These are phyloP conservation scores for Pteropus alecto DNA, from an alignment of 2,113 vertebrate genomes.

Conservation along the genomic window DNA sequence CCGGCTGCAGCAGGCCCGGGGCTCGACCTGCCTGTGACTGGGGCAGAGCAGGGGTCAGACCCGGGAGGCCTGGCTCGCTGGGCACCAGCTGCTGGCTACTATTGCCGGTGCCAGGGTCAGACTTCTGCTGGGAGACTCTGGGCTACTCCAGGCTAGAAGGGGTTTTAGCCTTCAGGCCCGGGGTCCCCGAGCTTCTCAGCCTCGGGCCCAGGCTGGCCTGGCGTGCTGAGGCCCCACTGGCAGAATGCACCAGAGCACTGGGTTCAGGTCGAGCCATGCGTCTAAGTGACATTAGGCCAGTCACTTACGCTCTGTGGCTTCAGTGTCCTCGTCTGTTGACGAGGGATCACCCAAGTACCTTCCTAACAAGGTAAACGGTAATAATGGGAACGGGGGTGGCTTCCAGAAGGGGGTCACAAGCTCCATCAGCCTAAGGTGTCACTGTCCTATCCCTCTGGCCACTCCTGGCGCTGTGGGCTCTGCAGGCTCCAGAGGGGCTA, in stretches of 20 bases:
- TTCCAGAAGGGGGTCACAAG: accelerated
- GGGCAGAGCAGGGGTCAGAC: background rate
- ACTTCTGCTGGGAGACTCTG: background rate
- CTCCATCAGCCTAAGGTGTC: background rate
- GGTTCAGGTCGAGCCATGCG: background rate
- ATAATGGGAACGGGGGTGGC: background rate
- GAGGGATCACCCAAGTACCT: background rate
- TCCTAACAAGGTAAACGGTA: too few relatives aligned
- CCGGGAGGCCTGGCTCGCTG: accelerated
- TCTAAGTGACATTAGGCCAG: background rate
- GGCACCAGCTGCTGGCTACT: background rate
- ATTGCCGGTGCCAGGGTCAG: accelerated
- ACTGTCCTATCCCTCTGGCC: background rate
- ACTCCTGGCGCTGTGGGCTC: background rate
- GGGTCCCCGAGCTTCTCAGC: background rate
- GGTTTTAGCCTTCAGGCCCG: background rate
- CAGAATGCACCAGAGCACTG: background rate
- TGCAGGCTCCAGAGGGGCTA: background rate
- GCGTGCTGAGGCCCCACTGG: background rate
- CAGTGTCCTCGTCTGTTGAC: background rate
- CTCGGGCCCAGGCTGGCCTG: background rate
- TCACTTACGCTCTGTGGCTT: background rate
- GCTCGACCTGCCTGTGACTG: background rate
- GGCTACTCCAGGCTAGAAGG: background rate
- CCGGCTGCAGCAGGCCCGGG: background rate